Conservation (phyloP, 2,797 vertebrate genomes). For the Eospalax fontanierii region DNA sequence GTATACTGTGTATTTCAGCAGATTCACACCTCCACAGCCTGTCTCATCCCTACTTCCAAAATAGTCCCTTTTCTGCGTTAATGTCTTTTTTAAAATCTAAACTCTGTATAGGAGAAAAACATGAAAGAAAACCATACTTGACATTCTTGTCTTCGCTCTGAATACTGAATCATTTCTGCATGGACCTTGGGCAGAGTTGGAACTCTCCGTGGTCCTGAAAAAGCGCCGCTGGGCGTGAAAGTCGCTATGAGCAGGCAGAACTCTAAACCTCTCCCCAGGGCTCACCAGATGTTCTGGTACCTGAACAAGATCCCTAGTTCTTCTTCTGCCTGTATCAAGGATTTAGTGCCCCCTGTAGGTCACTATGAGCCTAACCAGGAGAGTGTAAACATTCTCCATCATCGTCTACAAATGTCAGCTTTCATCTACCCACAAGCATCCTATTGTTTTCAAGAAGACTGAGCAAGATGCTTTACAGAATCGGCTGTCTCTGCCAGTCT, state of each 20-base stretch:
- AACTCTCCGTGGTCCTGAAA: slow-evolving; percentile 19
- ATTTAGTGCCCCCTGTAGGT: not conserved
- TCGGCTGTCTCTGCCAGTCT: not conserved
- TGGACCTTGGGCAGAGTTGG: accelerated
- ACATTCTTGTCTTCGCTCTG: not conserved
- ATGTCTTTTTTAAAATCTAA: not conserved
- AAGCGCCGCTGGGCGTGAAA: accelerated
- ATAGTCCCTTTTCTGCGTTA: not conserved
- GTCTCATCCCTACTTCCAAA: not conserved
- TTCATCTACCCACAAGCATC: not conserved
- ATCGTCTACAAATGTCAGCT: not conserved
- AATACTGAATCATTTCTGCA: accelerated
- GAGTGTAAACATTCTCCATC: not conserved
- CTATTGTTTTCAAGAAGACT: not conserved
- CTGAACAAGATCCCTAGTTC: not conserved
- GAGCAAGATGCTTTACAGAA: not conserved
- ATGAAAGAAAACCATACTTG: not conserved
- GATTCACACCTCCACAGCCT: not conserved
- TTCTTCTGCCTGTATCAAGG: not conserved
- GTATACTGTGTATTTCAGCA: not conserved
- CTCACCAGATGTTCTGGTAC: not conserved
- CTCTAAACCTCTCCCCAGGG: not conserved
- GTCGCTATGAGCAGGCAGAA: accelerated
- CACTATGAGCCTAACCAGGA: not conserved
- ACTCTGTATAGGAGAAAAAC: not conserved